Conservation (phyloP, 1,140 invertebrate species). For the Microplitis mediator region DNA sequence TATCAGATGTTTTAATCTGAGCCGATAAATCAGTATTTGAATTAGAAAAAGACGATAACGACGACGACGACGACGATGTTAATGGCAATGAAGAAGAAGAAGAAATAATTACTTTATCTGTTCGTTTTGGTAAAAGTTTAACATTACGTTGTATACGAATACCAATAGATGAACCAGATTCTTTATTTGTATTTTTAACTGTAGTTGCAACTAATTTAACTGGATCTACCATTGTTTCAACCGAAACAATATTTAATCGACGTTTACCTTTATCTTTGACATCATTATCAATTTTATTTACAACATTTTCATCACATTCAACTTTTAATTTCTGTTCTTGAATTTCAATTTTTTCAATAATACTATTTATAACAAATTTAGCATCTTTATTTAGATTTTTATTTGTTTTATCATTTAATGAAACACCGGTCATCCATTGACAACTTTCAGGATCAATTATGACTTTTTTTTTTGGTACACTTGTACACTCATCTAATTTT, state of each 20-base stretch:
- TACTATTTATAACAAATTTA: constrained; percentile 16
- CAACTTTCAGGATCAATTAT: constrained; percentile 53
- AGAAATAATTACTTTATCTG: constrained; percentile 35
- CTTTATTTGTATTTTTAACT: constrained; percentile 17
- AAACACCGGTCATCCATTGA: constrained; percentile 36
- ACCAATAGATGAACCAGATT: constrained; percentile 42
- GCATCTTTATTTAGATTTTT: constrained; percentile 10
- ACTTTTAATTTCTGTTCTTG: constrained; percentile 6
- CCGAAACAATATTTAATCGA: constrained; percentile 50
- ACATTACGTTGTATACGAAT: constrained; percentile 56
- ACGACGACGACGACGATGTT: too few relatives aligned
- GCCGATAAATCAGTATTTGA: background rate
- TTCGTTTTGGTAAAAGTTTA: constrained; percentile 53
- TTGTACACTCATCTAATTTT: constrained; percentile 29
- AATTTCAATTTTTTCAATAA: constrained; percentile 7
- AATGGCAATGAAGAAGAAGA: background rate
- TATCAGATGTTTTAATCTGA: background rate
- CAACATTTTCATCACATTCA: constrained; percentile 18
- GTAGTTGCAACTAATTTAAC: constrained; percentile 42
- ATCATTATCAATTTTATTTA: background rate
- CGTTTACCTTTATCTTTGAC: constrained; percentile 35
- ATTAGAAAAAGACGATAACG: too few relatives aligned
- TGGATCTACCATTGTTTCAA: constrained; percentile 49
- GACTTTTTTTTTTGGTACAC: constrained; percentile 42
- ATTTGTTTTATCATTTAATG: constrained; percentile 7